phyloP scores from a whole-genome alignment of 2,888 invertebrate genomes.

The Ectemnius continuus region DNA sequence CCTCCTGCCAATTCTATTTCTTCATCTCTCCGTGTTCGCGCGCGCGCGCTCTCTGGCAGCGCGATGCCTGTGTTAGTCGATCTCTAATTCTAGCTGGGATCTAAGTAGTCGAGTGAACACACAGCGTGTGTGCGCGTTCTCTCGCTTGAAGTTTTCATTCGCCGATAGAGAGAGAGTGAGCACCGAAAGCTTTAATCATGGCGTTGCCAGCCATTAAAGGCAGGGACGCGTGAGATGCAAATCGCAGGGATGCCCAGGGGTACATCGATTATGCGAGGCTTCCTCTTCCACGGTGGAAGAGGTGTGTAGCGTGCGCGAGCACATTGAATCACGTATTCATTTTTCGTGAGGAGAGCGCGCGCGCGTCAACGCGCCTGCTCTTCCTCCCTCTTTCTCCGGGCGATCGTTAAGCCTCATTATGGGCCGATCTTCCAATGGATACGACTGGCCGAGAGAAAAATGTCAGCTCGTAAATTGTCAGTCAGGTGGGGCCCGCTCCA shows the following conservation, averaged over 20 bases:
- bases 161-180: too few species aligned
- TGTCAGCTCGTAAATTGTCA: slow-evolving; percentile 60
- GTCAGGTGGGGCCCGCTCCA: slow-evolving; percentile 35
- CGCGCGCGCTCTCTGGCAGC: not conserved
- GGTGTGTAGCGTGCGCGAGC: slow-evolving; percentile 64
- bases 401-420: slow-evolving; percentile 71
- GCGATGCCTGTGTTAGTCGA: not conserved
- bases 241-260: too few species aligned
- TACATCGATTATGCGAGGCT: slow-evolving; percentile 1
- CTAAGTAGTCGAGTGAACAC: too few species aligned
- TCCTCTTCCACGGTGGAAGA: slow-evolving; percentile 37
- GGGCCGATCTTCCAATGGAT: slow-evolving; percentile 64
- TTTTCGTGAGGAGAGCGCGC: slow-evolving; percentile 64
- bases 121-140: too few species aligned
- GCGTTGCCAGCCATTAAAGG: too few species aligned
- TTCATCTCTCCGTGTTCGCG: slow-evolving; percentile 4
- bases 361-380: slow-evolving; percentile 58
- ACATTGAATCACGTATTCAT: slow-evolving; percentile 70
- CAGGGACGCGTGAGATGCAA: too few species aligned
- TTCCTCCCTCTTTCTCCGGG: slow-evolving; percentile 39
- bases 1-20: slow-evolving; percentile 7
- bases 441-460: slow-evolving; percentile 56
- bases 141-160: too few species aligned
- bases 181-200: too few species aligned
- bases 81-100: too few species aligned